These are phyloP conservation scores for Meandrusa payeni DNA, from an alignment of 2,888 invertebrate species.

Conservation along the genomic window DNA sequence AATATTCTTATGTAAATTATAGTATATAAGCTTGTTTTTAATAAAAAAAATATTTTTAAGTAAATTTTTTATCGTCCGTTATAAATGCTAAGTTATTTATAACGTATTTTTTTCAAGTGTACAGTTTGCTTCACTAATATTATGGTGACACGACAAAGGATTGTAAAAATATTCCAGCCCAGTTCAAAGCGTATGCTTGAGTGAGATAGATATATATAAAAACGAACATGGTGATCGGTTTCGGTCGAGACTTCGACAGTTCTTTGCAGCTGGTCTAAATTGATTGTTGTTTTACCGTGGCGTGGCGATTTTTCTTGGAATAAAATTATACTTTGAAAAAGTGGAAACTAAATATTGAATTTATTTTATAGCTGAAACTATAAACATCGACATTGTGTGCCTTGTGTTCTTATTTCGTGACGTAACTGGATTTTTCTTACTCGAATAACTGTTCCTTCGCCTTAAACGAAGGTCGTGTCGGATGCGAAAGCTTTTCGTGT, in stretches of 20 bases:
- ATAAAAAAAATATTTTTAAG: too few relatives aligned
- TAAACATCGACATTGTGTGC: slow-evolving; percentile 37
- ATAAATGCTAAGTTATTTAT: not conserved
- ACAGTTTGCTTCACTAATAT: slow-evolving; percentile 3
- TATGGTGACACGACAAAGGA: slow-evolving; percentile 22
- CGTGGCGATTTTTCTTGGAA: slow-evolving; percentile 28
- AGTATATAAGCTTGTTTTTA: too few relatives aligned
- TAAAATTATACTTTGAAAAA: slow-evolving; percentile 13
- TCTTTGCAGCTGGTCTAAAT: slow-evolving; percentile 42
- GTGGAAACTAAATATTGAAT: slow-evolving; percentile 14
- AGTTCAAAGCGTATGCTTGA: slow-evolving; percentile 19
- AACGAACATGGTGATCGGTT: slow-evolving; percentile 30
- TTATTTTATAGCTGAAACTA: slow-evolving; percentile 26
- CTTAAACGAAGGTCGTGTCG: slow-evolving; percentile 54
- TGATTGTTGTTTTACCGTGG: slow-evolving; percentile 34
- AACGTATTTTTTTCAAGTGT: not conserved
- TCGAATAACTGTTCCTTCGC: slow-evolving; percentile 48
- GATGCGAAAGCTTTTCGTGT: slow-evolving; percentile 50
- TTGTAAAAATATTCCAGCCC: slow-evolving; percentile 6
- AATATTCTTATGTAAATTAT: too few relatives aligned
- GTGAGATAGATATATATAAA: slow-evolving; percentile 32
- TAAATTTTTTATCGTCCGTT: too few relatives aligned
- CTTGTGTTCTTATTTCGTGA: slow-evolving; percentile 52
- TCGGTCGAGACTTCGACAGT: slow-evolving; percentile 32
- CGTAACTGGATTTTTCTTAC: slow-evolving; percentile 64